A percentile compares a stretch with the other conserved stretches of the same genome.
Evolutionary conservation across 2,797 vertebrate genomes (phyloP).

Genomic region (Enteromius trimaculatus): DNA sequence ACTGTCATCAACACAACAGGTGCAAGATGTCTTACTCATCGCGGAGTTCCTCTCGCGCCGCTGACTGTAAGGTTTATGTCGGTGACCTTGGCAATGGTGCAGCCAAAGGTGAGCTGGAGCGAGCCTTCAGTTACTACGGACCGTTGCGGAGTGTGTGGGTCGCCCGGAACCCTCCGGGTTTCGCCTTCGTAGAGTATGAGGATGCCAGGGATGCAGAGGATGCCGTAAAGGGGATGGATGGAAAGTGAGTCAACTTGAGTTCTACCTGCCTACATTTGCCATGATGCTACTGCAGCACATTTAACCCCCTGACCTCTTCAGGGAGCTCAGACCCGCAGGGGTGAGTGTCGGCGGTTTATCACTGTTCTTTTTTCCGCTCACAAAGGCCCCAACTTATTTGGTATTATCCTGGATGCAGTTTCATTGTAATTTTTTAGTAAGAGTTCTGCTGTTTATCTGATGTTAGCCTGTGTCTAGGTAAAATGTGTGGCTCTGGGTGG

Average conservation of each 20-base stretch:
- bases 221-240: slow-evolving; percentile 79
- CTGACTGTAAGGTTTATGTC: slow-evolving; percentile 79
- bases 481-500: slow-evolving; percentile 13
- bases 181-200: slow-evolving; percentile 83
- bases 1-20: slow-evolving; percentile 29
- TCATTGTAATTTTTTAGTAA: background rate
- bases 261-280: slow-evolving; percentile 49
- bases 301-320: slow-evolving; percentile 57
- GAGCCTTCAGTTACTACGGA: slow-evolving; percentile 86
- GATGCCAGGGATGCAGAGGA: slow-evolving; percentile 82
- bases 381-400: slow-evolving; percentile 47
- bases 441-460: background rate
- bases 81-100: slow-evolving; percentile 85
- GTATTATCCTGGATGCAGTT: slow-evolving; percentile 16
- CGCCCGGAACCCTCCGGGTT: slow-evolving; percentile 84
- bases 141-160: slow-evolving; percentile 86
- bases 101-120: slow-evolving; percentile 85
- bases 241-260: slow-evolving; percentile 73
- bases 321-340: slow-evolving; percentile 51
- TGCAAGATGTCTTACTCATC: slow-evolving; percentile 62
- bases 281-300: slow-evolving; percentile 54
- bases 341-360: slow-evolving; percentile 48
- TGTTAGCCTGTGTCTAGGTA: background rate
- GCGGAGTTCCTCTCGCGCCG: slow-evolving; percentile 59
- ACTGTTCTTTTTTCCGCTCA: slow-evolving; percentile 44